Conservation (phyloP, 2,113 vertebrate species). For the Protomyctophum bolini region DNA sequence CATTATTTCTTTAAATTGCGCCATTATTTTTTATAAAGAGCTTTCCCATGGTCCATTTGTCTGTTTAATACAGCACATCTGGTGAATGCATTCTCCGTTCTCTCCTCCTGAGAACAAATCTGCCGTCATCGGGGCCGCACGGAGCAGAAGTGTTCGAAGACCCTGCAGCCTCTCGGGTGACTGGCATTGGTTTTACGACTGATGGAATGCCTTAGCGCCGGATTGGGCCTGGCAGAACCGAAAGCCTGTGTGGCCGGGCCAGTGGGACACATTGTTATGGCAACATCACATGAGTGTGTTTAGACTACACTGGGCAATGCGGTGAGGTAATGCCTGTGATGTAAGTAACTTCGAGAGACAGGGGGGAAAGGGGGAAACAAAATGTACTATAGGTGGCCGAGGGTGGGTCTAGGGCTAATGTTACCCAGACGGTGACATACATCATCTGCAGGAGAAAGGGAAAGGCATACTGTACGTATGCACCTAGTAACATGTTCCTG, state of each 20-base stretch:
- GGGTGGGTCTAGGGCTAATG: conserved; percentile 46
- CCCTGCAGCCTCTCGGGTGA: conserved; percentile 46
- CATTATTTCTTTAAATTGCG: conserved; percentile 42
- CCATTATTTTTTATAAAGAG: conserved; percentile 51
- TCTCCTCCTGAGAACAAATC: conserved; percentile 52
- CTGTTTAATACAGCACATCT: conserved; percentile 63
- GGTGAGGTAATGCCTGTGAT: conserved; percentile 77
- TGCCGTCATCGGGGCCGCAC: conserved; percentile 37
- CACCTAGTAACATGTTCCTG: conserved; percentile 17
- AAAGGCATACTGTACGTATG: conserved; percentile 17
- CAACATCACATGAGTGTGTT: conserved; percentile 72
- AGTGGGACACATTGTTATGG: conserved; percentile 72
- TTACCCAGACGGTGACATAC: conserved; percentile 56
- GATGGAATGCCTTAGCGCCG: conserved; percentile 45
- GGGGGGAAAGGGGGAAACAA: conserved; percentile 45
- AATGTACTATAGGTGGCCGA: conserved; percentile 32
- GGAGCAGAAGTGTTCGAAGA: conserved; percentile 12
- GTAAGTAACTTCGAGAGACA: conserved; percentile 66
- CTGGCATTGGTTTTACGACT: conserved; percentile 47
- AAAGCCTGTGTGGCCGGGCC: conserved; percentile 24
- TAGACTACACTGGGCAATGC: conserved; percentile 53
- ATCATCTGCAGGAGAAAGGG: conserved; percentile 41
- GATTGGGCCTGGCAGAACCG: not conserved
- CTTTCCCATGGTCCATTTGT: conserved; percentile 57
- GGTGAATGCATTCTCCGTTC: conserved; percentile 50